Evolutionary conservation across 1,140 invertebrate genomes (phyloP), one percentile per base, ranked within the genome.

Genomic region (Scaptomyza montana): DNA sequence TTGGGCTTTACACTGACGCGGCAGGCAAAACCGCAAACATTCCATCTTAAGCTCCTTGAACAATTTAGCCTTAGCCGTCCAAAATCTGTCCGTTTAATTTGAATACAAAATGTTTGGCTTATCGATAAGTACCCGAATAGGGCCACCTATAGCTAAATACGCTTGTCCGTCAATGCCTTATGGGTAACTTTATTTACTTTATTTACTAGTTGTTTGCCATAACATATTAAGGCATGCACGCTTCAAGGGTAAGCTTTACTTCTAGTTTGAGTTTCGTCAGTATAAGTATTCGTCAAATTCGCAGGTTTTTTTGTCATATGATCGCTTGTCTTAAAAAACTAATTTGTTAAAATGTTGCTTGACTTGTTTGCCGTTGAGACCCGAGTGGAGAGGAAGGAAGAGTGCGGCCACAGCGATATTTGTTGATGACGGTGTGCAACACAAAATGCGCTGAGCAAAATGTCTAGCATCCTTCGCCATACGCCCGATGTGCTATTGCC

Each of bases 331-430:
- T 64, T 50, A 70, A 68, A 80, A 85, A 85, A 85, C 77, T 85
- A 86, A 85, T 85, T 85, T 85, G 81, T 80, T 85, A 80, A 85
- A 85, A 80, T 80, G 77, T 72, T 71, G 80, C 70, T 51, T 70
- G 74, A 63, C 80, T 85, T 85, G 77, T 85, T 85, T 85, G 80
- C 80, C 77, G 51, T 57, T 45, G 43, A 67, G 46, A 39, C 21
- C 51, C 54, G 59, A 62, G 19, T 9, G 16, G 25, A 49, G 16
- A 7, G 8, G 47, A 12, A 51, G 8, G 8, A 9, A 2, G 8
- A 36, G 33, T 1, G 36, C 28, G 25, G 21, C 49, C 9, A 41
- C 16, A 28, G 19, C 25, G 28, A 28, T 33, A 49, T 45, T 70
- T 28, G 50, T 63, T 74, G 41, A 61, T 28, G 55, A 67, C 54